These are phyloP conservation scores for Trogon melanurus DNA, from an alignment of 2,113 vertebrate genomes.

Conservation along the genomic window DNA sequence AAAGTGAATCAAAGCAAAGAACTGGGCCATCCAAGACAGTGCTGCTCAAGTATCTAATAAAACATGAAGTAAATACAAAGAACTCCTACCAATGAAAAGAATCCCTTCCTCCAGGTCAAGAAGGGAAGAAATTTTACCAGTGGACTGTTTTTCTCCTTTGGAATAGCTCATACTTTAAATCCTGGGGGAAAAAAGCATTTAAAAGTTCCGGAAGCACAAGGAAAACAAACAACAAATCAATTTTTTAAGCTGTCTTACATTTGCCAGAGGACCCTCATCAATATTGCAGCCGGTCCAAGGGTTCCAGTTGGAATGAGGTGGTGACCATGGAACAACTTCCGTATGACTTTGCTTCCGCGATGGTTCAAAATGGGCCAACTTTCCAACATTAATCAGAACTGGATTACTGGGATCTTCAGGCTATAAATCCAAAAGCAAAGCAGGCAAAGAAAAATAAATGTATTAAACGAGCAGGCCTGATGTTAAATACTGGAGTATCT, in stretches of 20 bases:
- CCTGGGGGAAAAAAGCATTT: background rate
- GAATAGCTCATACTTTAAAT: background rate
- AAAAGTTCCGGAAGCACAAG: background rate
- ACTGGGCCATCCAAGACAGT: background rate
- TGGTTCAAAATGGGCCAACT: conserved; percentile 91
- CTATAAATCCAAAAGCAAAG: conserved; percentile 61
- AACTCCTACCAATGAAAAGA: background rate
- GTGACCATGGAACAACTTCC: conserved; percentile 96
- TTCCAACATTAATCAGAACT: conserved; percentile 85
- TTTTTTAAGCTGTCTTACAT: conserved; percentile 44
- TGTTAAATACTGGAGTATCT: background rate
- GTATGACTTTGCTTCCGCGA: conserved; percentile 82
- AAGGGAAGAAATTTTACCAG: background rate
- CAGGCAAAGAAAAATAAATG: background rate
- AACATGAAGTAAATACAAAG: background rate
- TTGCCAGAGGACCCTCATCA: conserved; percentile 94
- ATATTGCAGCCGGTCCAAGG: conserved; percentile 98
- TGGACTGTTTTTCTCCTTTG: background rate
- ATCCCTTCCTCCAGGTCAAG: background rate
- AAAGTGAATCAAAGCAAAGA: background rate
- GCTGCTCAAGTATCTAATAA: background rate
- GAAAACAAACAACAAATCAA: background rate
- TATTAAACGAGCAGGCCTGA: background rate
- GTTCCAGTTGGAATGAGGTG: conserved; percentile 98
- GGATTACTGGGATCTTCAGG: conserved; percentile 78